Base-by-base conservation (phyloP, 1,140 invertebrate species). In the Cherax quadricarinatus region DNA sequence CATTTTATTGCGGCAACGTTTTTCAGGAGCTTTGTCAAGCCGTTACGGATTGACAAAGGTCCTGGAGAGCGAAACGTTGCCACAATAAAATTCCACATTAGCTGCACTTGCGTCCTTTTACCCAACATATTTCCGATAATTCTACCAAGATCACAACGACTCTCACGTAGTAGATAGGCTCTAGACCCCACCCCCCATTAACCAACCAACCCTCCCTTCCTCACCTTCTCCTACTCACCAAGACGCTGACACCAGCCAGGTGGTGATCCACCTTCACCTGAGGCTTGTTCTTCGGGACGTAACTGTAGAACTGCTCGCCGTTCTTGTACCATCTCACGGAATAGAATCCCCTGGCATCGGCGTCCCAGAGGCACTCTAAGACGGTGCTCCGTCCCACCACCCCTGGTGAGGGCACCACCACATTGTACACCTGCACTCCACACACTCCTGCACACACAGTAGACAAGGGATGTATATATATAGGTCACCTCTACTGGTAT, bases 251-350 rank as follows among this genome's bases (percentile, higher is more conserved):
- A 4, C 70, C 84, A 9, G n/a, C 7, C 41, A 73, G 66, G 14
- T 75, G 57, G 49, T 86, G 84, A 41, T 86, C 70, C 16, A 86
- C 24, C 49, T 86, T 86, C n/a, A 62, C 53, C 41, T 70, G 24
- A 16, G 84, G 84, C 1, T 7, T 9, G 49, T 86, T 86, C 70
- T 86, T 86, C 30, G 62, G 62, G 24, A 86, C 70, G 70, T 30
- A 86, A 21, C 84, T 86, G 66, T 86, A 86, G 84, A 86, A 86
- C 66, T 86, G 84, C 4, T 86, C 84, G 4, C 41, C 66, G 41
- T 86, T 86, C 70, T 73, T 73, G 70, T 86, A 86, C 84, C 84
- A 86, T 2, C 84, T 62, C 10, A 86, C 49, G 49, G 84, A 86
- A 49, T 86, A 86, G 84, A 86, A 86, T 3, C 70, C 70, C 21